These are phyloP conservation scores for Cliona cf. orientalis DNA, from an alignment of 37 sponge, comb jelly and placozoan genomes.

Conservation along the genomic window DNA sequence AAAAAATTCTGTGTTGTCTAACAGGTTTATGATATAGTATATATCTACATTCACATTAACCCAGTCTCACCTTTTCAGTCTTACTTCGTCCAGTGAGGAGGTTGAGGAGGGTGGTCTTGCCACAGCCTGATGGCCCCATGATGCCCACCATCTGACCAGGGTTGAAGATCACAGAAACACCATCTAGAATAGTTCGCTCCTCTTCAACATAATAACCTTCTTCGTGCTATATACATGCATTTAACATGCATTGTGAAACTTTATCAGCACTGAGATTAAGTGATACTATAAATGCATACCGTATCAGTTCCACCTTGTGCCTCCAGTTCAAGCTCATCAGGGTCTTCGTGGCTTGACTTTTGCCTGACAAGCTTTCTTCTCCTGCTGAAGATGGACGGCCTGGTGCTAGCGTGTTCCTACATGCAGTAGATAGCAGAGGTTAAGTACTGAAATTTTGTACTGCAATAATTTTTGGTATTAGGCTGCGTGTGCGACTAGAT, in stretches of 20 bases:
- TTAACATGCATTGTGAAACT: not conserved
- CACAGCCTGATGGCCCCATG: slow-evolving; percentile 93
- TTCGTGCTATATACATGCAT: too few relatives aligned
- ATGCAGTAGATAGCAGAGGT: too few relatives aligned
- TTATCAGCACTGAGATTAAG: not conserved
- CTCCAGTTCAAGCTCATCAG: too few relatives aligned
- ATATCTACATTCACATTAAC: not conserved
- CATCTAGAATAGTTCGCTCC: slow-evolving; percentile 75
- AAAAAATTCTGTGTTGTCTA: slow-evolving; percentile 46
- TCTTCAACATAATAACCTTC: too few relatives aligned
- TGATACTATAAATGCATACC: not conserved
- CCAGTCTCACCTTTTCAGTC: slow-evolving; percentile 8
- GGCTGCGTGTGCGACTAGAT: too few relatives aligned
- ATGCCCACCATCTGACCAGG: slow-evolving; percentile 85
- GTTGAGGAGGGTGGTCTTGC: slow-evolving; percentile 86
- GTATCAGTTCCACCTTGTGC: too few relatives aligned
- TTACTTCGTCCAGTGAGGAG: slow-evolving; percentile 78
- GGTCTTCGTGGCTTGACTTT: too few relatives aligned
- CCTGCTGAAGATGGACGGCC: too few relatives aligned
- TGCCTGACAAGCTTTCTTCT: too few relatives aligned
- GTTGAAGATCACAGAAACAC: slow-evolving; percentile 80
- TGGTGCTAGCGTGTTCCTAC: too few relatives aligned
- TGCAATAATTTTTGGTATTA: too few relatives aligned
- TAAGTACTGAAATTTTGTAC: too few relatives aligned
- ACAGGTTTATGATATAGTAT: slow-evolving; percentile 3